A percentile compares a stretch with the other conserved stretches of the same genome.
phyloP scores from a whole-genome alignment of 2,888 invertebrate species.

The Globia sparganii region DNA sequence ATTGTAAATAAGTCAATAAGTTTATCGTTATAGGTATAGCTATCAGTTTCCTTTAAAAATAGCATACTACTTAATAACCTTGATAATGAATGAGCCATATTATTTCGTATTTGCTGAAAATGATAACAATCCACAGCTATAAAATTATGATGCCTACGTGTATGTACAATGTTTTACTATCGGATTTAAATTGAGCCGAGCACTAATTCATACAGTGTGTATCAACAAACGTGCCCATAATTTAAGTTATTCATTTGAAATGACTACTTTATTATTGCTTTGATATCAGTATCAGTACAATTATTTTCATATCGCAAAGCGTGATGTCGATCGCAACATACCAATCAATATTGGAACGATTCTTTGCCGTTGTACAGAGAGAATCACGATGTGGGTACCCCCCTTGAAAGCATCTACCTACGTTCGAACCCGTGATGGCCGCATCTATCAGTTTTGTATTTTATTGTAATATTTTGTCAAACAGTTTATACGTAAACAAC shows the following conservation, averaged over 20 bases:
- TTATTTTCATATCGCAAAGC: constrained; percentile 3
- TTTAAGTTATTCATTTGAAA: constrained; percentile 20
- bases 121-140: constrained; percentile 31
- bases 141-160: constrained; percentile 17
- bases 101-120: constrained; percentile 40
- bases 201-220: neutral
- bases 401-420: too few species aligned
- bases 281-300: neutral
- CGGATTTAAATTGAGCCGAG: constrained; percentile 10
- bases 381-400: too few species aligned
- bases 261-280: constrained; percentile 4
- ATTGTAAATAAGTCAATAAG: constrained; percentile 28
- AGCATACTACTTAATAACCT: constrained; percentile 35
- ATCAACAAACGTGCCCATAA: constrained; percentile 12
- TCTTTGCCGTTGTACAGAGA: neutral
- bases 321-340: neutral
- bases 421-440: too few species aligned
- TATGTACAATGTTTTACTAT: constrained; percentile 13
- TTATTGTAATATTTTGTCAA: too few species aligned
- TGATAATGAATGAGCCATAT: constrained; percentile 47
- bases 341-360: constrained; percentile 5
- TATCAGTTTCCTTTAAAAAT: constrained; percentile 46
- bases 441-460: too few species aligned
- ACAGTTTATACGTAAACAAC: too few species aligned
- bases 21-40: constrained; percentile 27